Evolutionary conservation across 2,888 invertebrate species (phyloP), one percentile per base, ranked within the genome.

Genomic region (Tubulanus polymorphus): DNA sequence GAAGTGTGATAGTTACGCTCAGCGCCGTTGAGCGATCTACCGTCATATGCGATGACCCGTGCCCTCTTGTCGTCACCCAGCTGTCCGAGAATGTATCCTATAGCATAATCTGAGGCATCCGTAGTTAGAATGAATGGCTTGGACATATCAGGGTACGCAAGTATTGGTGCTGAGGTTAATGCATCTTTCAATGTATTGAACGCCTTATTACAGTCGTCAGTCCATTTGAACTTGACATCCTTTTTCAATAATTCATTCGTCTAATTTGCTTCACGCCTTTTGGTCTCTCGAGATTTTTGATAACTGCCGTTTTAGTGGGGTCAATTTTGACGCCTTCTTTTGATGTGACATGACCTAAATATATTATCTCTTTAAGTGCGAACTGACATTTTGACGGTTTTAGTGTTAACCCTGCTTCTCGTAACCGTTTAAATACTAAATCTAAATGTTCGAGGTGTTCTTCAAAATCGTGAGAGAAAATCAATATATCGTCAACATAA

Each of bases 151-250:
- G 65, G 67, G 28, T 57, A 62, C 2, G 37, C 45, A 3, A 67
- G 49, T 15, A 67, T 52, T 25, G 66, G 66, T 8, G 62, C 53
- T 8, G 60, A 53, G 5, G 58, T 54, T 3, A 68, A 41, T 8
- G 57, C 54, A 3, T 49, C 3, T 55, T 76, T 78, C 25, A 75
- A 61, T n/a, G 55, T 41, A 12, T 69, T 54, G 45, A 78, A 74
- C 3, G 73, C 66, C 2, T 53, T 20, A 50, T 73, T 61, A 55
- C 73, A 73, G 3, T 59, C 32, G 8, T 62, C 57, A 8, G 59
- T 61, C 74, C 76, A 76, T 10, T 59, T 48, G 35, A 66, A 72
- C 26, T 59, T 55, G 46, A 55, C 55, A 45, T 69, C 63, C 51
- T 67, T 71, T 54, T 64, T 64, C 18, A 73, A 55, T 12, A 75